These are phyloP conservation scores for Perca schrenkii DNA, from an alignment of 2,113 vertebrate species.

Conservation along the genomic window DNA sequence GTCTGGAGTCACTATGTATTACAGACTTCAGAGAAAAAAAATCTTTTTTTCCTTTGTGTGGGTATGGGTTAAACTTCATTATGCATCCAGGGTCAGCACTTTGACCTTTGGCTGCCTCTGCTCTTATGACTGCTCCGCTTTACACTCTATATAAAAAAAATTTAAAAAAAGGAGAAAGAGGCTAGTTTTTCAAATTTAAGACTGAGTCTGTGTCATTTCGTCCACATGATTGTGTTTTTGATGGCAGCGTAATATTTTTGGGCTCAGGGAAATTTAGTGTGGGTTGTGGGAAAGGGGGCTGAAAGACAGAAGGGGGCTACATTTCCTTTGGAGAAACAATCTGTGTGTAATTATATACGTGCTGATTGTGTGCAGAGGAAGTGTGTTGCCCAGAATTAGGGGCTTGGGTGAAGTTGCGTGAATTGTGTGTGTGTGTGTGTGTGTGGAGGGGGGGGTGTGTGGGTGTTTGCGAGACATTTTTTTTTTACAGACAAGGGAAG, in stretches of 20 bases:
- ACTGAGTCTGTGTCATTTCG: background rate
- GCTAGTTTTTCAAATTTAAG: constrained; percentile 3
- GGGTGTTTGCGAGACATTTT: constrained; percentile 64
- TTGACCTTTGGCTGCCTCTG: constrained; percentile 41
- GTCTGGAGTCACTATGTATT: constrained; percentile 3
- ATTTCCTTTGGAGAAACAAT: constrained; percentile 80
- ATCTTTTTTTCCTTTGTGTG: background rate
- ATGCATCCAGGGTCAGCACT: constrained; percentile 39
- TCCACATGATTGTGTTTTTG: constrained; percentile 48
- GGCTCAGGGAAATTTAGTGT: constrained; percentile 56
- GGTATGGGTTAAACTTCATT: constrained; percentile 2
- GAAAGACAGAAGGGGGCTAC: constrained; percentile 55
- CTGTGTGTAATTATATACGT: constrained; percentile 80
- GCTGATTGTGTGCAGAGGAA: constrained; percentile 82
- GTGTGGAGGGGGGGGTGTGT: background rate
- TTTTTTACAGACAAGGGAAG: constrained; percentile 78
- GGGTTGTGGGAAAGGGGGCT: constrained; percentile 64
- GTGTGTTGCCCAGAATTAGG: constrained; percentile 73
- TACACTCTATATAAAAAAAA: background rate
- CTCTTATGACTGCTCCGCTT: constrained; percentile 12
- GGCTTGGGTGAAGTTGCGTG: constrained; percentile 51
- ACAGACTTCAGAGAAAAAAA: constrained; percentile 3
- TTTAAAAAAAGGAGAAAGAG: background rate
- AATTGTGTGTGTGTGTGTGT: constrained; percentile 22
- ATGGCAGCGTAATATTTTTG: constrained; percentile 60